phyloP scores from a whole-genome alignment of 2,797 vertebrate genomes.

The Hybognathus amarus region DNA sequence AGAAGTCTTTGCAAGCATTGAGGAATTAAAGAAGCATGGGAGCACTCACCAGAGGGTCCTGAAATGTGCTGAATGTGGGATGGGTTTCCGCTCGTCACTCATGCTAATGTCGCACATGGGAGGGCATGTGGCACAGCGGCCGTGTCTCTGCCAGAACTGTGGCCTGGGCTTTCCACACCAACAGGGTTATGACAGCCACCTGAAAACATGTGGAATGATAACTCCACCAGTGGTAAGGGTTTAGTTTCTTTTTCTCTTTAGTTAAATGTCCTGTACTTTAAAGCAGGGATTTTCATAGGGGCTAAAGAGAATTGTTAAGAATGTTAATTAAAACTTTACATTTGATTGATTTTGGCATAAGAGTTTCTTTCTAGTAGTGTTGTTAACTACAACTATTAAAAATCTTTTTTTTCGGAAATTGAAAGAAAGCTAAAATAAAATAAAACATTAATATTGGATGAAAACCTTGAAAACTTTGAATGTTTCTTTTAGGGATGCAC shows the following conservation, averaged over 20 bases:
- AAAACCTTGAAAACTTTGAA: too few relatives aligned
- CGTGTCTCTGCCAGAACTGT: constrained; percentile 80
- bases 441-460: too few relatives aligned
- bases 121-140: constrained; percentile 75
- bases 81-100: constrained; percentile 79
- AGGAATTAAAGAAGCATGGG: constrained; percentile 79
- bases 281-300: background rate
- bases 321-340: background rate
- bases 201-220: constrained; percentile 74
- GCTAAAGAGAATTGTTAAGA: background rate
- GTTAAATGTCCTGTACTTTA: background rate
- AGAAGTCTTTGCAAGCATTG: constrained; percentile 68
- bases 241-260: background rate
- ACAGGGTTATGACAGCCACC: constrained; percentile 79
- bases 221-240: constrained; percentile 64
- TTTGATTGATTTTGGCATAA: background rate
- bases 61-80: constrained; percentile 80
- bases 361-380: background rate
- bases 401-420: background rate
- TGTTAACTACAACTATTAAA: background rate
- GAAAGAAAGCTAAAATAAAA: background rate
- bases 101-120: constrained; percentile 85
- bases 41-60: constrained; percentile 80
- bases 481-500: too few relatives aligned
- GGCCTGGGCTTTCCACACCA: constrained; percentile 82